Evolutionary conservation across 2,888 invertebrate species (phyloP).

Genomic region (Brachyptera risi): DNA sequence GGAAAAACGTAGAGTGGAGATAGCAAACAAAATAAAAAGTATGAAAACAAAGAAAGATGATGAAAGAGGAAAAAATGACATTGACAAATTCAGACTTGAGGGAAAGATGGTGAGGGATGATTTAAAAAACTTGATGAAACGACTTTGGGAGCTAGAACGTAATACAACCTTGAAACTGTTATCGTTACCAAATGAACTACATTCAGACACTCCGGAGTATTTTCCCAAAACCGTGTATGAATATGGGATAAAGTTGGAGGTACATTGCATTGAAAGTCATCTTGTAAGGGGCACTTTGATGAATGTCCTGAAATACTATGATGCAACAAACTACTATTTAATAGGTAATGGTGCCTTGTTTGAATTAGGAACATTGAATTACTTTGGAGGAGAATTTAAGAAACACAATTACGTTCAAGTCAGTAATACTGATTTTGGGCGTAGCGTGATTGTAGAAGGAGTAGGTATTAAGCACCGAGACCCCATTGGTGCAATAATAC

Average conservation of each 20-base stretch:
- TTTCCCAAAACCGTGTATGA: conserved; percentile 40
- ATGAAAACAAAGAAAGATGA: conserved; percentile 41
- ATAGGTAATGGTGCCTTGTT: conserved; percentile 66
- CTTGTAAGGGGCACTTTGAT: conserved; percentile 52
- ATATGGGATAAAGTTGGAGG: conserved; percentile 41
- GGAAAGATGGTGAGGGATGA: conserved; percentile 56
- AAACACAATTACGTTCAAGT: conserved; percentile 57
- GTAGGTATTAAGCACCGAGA: conserved; percentile 58
- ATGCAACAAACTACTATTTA: conserved; percentile 58
- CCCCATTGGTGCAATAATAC: conserved; percentile 53
- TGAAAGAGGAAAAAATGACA: conserved; percentile 43
- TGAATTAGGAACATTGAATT: conserved; percentile 59
- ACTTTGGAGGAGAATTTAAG: conserved; percentile 48
- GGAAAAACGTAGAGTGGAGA: conserved; percentile 50
- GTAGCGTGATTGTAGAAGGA: conserved; percentile 71
- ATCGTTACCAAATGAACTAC: conserved; percentile 65
- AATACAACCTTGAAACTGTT: conserved; percentile 59
- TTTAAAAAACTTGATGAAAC: conserved; percentile 57
- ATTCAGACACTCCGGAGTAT: conserved; percentile 55
- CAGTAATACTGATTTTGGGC: conserved; percentile 73
- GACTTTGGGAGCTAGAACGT: conserved; percentile 70
- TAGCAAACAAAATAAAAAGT: conserved; percentile 50
- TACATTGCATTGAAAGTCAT: conserved; percentile 47
- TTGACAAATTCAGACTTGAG: conserved; percentile 51
- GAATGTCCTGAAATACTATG: conserved; percentile 55